A percentile compares a stretch with the other conserved stretches of the same genome.
These are phyloP conservation scores for Rhynchonycteris naso DNA, from an alignment of 2,797 vertebrate genomes.

Conservation along the genomic window DNA sequence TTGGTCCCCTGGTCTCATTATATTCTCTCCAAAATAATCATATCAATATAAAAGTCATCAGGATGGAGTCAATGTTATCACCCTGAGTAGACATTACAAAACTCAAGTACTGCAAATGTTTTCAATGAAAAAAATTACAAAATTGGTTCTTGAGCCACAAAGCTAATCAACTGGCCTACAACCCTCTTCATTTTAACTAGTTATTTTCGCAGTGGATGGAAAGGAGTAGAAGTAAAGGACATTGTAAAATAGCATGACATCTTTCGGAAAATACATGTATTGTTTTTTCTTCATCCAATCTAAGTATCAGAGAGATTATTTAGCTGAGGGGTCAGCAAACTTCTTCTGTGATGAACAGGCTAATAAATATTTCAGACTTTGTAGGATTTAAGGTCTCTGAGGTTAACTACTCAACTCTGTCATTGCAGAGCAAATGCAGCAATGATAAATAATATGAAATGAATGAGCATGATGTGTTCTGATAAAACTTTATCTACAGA, in stretches of 20 bases:
- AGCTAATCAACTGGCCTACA: neutral
- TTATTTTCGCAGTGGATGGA: neutral
- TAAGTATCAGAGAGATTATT: conserved; percentile 2
- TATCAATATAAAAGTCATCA: neutral
- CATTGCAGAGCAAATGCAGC: neutral
- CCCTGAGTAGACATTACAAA: neutral
- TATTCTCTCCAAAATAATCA: neutral
- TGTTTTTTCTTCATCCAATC: neutral
- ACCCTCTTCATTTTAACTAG: neutral
- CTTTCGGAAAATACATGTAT: neutral
- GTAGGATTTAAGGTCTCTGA: neutral
- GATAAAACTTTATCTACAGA: neutral
- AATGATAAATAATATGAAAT: neutral
- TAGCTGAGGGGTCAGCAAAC: neutral
- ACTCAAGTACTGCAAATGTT: neutral
- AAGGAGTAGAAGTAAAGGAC: neutral
- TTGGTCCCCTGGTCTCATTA: neutral
- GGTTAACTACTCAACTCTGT: neutral
- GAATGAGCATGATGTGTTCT: accelerated
- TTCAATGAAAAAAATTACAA: neutral
- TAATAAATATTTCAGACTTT: conserved; percentile 1
- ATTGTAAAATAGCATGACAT: neutral
- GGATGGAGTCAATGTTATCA: neutral
- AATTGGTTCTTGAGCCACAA: neutral
- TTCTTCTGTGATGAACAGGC: neutral